phyloP scores from a whole-genome alignment of 2,888 invertebrate species.

The Xylota segnis region DNA sequence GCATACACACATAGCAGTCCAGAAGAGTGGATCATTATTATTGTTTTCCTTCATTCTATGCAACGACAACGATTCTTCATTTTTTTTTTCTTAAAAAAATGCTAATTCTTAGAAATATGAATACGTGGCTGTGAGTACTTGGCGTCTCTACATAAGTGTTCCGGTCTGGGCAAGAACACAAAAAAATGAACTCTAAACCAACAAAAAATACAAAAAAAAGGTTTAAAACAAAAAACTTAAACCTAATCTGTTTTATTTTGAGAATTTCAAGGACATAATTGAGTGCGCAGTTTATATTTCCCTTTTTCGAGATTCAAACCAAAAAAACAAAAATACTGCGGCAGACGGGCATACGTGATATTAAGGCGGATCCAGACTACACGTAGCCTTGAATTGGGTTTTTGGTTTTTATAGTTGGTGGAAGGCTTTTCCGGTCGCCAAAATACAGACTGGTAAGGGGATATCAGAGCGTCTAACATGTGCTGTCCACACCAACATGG shows the following conservation, averaged over 20 bases:
- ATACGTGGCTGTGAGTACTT: conserved; percentile 62
- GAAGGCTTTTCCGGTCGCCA: neutral
- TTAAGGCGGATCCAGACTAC: conserved; percentile 10
- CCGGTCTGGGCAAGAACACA: conserved; percentile 60
- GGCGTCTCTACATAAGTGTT: conserved; percentile 62
- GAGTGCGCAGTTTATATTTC: conserved; percentile 53
- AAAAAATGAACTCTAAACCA: conserved; percentile 20
- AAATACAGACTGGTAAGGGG: neutral
- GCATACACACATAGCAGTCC: conserved; percentile 25
- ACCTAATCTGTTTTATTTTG: conserved; percentile 25
- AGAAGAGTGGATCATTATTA: conserved; percentile 53
- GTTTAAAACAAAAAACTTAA: conserved; percentile 37
- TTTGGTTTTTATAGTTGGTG: neutral
- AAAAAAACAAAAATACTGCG: neutral
- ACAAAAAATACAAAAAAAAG: conserved; percentile 32
- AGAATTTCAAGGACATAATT: conserved; percentile 70
- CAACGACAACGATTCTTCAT: conserved; percentile 41
- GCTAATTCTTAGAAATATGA: conserved; percentile 73
- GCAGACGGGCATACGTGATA: neutral
- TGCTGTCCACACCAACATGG: neutral
- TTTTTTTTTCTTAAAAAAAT: conserved; percentile 36
- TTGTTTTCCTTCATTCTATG: conserved; percentile 37
- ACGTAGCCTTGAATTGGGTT: conserved; percentile 1
- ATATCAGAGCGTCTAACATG: neutral
- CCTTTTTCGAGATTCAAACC: neutral